Evolutionary conservation across 2,113 vertebrate species (phyloP), one percentile per base, ranked within the genome.

Genomic region (Nycticebus coucang): DNA sequence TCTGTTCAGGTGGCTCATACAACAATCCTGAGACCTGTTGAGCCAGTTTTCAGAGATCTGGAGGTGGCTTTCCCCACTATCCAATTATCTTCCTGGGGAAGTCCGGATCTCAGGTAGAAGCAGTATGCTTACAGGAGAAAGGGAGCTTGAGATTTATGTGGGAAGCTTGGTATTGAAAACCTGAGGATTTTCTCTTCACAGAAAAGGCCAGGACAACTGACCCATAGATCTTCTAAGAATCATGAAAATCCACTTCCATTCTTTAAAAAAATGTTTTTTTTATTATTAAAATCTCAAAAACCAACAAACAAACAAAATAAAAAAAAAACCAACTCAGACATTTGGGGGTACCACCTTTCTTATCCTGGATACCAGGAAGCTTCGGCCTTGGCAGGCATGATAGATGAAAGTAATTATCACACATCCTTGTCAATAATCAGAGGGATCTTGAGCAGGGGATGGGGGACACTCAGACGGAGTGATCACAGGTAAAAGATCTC

Each of bases 401-500:
- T 1, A n/a, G 66, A 55, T 89, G 78, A 53, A 92, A 84, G 80
- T 19, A 21, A 22, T 81, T 26, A 18, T 68, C 28, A 83, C 21
- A 35, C 18, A 37, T 91, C 53, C 45, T 64, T 60, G 71, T 97
- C 89, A 97, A 1, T 35, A 74, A 17, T 93, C 83, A 50, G 93
- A 24, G 18, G 71, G 26, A 66, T 95, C 93, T 62, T 94, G 37
- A 53, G 50, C n/a, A 55, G 97, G 13, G 9, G 82, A 57, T 0
- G 28, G 82, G 77, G 94, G 83, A 84, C 33, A 50, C 19, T 81
- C 59, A 2, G 93, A 55, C 0, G 96, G 69, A 8, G 72, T 91
- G 41, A 64, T 79, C 75, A 99, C 50, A 2, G 99, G 99, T 68
- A 99, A 93, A 35, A 97, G 98, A 93, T 99, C 99, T 59, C 99